Base-by-base conservation (phyloP, 2,888 invertebrate species). In the Corbicula japonica region DNA sequence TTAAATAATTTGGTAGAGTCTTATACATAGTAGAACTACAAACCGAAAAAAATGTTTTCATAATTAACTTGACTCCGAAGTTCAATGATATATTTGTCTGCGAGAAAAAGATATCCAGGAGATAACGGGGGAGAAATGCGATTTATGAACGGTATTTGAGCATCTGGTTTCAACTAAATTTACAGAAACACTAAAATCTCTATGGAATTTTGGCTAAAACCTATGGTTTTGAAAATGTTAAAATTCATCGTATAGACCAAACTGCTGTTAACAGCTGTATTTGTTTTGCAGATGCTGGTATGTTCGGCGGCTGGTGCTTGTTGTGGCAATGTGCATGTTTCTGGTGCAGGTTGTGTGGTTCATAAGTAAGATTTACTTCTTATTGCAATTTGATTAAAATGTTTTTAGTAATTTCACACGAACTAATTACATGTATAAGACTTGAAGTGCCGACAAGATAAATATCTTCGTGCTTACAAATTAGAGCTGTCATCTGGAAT, bases 121-220 rank as follows among this genome's bases (percentile, higher is more conserved):
- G 65, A 65, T 65, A 65, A 65, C 48, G 34, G 12, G 28, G 2
- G 48, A 6, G 34, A 65, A 10, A 18, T 38, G 52, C 34, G 65
- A 65, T 65, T 52, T 52, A 65, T 44, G 26, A 65, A 26, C 65
- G 26, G 50, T 65, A 44, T 32, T 50, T 30, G 52, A 34, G 65
- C 65, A 65, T 65, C 65, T 65, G 52, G 65, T 52, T 65, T 65
- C 65, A 52, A 52, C 26, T 28, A 52, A 34, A 65, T 38, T 38
- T 38, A 12, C 18, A 12, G 41, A 38, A 8, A 8, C 8, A 12
- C 41, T 12, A 38, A 18, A 12, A 12, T 12, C 41, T 38, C 41
- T 38, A 12, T 38, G 18, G 18, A 12, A 18, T 38, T 38, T 30
- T 18, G 34, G 8, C 21, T 21, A 34, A 56, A 21, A 15, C n/a